phyloP scores from a whole-genome alignment of 1,140 invertebrate genomes.

The Maconellicoccus hirsutus region DNA sequence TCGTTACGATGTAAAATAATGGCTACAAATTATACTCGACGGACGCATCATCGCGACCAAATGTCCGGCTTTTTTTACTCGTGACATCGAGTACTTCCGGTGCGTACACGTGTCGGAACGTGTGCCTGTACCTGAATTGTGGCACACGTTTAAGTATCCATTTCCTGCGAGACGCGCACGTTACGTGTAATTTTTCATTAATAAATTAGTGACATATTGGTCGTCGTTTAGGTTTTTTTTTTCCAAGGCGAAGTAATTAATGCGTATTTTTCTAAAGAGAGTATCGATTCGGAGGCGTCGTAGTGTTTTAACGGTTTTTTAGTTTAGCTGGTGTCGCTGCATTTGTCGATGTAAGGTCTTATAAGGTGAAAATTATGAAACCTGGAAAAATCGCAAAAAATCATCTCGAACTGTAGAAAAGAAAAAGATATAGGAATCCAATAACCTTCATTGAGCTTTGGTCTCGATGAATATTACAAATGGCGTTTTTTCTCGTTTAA shows the following conservation, averaged over 20 bases:
- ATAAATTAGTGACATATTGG: neutral
- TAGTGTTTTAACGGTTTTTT: no score
- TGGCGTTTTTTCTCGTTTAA: no score
- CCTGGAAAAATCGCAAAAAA: no score
- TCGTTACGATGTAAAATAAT: neutral
- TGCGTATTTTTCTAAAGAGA: neutral
- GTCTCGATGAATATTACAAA: no score
- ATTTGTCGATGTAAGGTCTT: no score
- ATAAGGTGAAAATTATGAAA: no score
- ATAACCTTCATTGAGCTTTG: no score
- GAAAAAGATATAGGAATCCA: no score
- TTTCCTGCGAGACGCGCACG: conserved; percentile 1
- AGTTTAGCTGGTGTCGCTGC: no score
- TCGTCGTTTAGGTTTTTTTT: no score
- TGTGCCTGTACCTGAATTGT: conserved; percentile 7
- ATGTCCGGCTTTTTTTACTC: neutral
- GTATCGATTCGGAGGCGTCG: no score
- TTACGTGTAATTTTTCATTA: neutral
- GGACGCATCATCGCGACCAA: neutral
- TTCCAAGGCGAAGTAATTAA: neutral
- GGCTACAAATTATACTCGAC: neutral
- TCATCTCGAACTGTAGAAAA: no score
- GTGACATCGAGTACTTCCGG: conserved; percentile 20
- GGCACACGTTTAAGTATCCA: conserved; percentile 1
- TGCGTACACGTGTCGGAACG: conserved; percentile 7